Conservation (phyloP, 2,797 vertebrate genomes). For the Sebastiscus tertius region DNA sequence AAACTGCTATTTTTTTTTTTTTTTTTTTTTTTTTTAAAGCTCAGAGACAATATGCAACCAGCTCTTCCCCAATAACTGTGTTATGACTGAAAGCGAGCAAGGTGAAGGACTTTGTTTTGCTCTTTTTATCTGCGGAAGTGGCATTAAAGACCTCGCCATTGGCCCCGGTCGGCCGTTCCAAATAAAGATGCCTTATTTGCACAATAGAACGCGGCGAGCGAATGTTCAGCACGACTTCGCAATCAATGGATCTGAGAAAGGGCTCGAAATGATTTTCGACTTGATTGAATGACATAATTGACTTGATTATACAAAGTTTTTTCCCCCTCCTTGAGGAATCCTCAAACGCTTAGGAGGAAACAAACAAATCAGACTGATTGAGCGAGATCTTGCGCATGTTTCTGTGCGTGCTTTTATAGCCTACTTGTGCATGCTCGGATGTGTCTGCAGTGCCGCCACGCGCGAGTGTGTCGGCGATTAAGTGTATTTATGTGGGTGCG, state of each 20-base stretch:
- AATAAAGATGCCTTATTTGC: slow-evolving; percentile 71
- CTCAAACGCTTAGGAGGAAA: slow-evolving; percentile 82
- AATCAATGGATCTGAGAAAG: slow-evolving; percentile 81
- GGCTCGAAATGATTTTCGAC: slow-evolving; percentile 80
- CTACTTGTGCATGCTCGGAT: slow-evolving; percentile 74
- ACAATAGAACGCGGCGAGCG: slow-evolving; percentile 65
- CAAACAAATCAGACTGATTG: slow-evolving; percentile 89
- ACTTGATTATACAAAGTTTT: slow-evolving; percentile 85
- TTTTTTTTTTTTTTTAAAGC: slow-evolving; percentile 20
- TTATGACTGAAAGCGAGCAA: slow-evolving; percentile 47
- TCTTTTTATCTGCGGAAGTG: slow-evolving; percentile 47
- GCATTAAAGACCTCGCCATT: slow-evolving; percentile 38
- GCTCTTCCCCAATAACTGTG: slow-evolving; percentile 16
- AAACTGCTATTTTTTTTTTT: slow-evolving; percentile 41
- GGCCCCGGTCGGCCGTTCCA: slow-evolving; percentile 39
- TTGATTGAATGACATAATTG: slow-evolving; percentile 89
- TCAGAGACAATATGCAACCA: slow-evolving; percentile 50
- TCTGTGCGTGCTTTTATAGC: slow-evolving; percentile 73
- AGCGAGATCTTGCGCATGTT: slow-evolving; percentile 76
- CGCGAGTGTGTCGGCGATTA: slow-evolving; percentile 72
- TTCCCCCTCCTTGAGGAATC: slow-evolving; percentile 77
- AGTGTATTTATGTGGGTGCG: slow-evolving; percentile 74
- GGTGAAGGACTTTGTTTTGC: slow-evolving; percentile 74
- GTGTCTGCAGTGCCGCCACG: slow-evolving; percentile 66
- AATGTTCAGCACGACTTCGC: slow-evolving; percentile 78